Conservation (phyloP, 2,797 vertebrate species). For the Rousettus madagascariensis region DNA sequence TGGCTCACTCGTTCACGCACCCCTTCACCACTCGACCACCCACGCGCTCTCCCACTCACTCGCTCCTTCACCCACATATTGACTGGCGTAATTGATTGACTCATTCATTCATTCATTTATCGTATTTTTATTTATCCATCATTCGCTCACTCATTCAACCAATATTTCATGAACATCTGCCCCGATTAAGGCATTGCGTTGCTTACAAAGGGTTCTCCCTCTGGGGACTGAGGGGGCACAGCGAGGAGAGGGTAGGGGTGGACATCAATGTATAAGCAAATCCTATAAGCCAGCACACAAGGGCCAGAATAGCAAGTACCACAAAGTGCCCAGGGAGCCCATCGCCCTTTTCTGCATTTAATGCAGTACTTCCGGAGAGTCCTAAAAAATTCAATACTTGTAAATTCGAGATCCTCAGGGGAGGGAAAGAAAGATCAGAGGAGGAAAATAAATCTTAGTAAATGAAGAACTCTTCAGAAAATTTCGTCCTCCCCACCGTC, state of each 20-base stretch:
- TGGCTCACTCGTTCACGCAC: no score
- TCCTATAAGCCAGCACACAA: background rate
- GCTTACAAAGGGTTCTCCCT: background rate
- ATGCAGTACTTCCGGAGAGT: background rate
- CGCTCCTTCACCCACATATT: background rate
- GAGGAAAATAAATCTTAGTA: conserved; percentile 13
- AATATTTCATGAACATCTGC: background rate
- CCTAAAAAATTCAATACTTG: conserved; percentile 18
- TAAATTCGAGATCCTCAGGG: conserved; percentile 10
- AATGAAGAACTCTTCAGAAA: background rate
- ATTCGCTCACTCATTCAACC: background rate
- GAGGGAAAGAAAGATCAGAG: background rate
- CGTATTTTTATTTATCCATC: background rate
- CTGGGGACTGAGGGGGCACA: background rate
- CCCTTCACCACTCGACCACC: rapidly evolving
- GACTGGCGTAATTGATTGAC: background rate
- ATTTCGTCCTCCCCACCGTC: background rate
- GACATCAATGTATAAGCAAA: background rate
- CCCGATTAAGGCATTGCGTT: background rate
- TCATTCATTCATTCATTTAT: background rate
- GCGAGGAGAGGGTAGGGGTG: no score
- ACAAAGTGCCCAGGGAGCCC: background rate
- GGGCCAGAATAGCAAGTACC: rapidly evolving
- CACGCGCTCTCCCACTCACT: background rate
- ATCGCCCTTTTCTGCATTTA: background rate